Evolutionary conservation across 2,888 invertebrate genomes (phyloP), one percentile per base, ranked within the genome.

Genomic region (Trilocha varians): DNA sequence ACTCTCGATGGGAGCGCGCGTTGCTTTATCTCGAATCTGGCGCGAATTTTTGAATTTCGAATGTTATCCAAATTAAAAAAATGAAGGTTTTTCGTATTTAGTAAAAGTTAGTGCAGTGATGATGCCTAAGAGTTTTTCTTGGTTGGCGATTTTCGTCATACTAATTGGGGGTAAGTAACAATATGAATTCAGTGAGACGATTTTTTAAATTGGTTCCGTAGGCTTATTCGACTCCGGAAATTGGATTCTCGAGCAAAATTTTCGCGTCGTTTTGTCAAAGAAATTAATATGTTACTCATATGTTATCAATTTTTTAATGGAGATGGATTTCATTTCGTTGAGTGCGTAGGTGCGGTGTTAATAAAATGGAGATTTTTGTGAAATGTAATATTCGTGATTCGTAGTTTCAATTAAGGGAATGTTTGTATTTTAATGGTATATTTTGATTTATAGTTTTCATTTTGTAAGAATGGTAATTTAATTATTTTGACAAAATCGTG

Each of bases 81-180:
- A 41, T 16, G 14, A 34, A 11, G 25, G 25, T 25, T 25, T 9
- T 55, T 39, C 46, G 32, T 46, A 61, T 58, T 59, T 45, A 43
- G 38, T 43, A 53, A 60, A 62, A 63, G 59, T 60, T 47, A 59
- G 62, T 59, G 67, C 48, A 43, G 44, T 42, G 70, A 78, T 78
- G 78, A 55, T 67, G 32, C 56, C 61, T 40, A 59, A 62, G 52
- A 63, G 67, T 63, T 57, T 69, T 42, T 46, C 59, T 39, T 61
- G 72, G 53, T 55, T 57, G 40, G 59, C 63, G 46, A 53, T 74
- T 40, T 61, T 78, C 47, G 49, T 78, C 53, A 65, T 71, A 57
- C 54, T 74, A 46, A 71, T 78, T 42, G 71, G 77, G 56, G 79
- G 82, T 83, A 59, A 74, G 80, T 15, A 40, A 13, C 13, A 35